Evolutionary conservation across 2,113 vertebrate genomes (phyloP).

Genomic region (Sapajus apella): DNA sequence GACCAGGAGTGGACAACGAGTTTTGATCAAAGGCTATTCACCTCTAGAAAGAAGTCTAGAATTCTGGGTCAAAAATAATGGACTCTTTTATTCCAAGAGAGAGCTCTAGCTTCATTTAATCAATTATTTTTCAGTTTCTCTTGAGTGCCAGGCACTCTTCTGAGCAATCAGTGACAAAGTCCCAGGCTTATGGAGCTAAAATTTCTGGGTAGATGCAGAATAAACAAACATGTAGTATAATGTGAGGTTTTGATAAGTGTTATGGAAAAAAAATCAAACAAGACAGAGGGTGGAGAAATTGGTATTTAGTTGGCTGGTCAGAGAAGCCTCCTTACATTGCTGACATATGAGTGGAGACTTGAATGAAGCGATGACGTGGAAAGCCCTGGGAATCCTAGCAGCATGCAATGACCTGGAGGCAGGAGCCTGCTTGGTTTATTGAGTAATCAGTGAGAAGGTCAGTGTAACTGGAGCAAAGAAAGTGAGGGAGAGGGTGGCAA

Average conservation of each 20-base stretch:
- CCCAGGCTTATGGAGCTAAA: background rate
- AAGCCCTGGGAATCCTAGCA: background rate
- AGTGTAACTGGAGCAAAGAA: background rate
- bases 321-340: background rate
- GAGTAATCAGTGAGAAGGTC: background rate
- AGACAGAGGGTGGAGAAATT: background rate
- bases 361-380: background rate
- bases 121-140: background rate
- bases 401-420: background rate
- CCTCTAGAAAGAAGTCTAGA: background rate
- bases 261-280: background rate
- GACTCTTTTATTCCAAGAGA: background rate
- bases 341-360: background rate
- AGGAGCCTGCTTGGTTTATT: background rate
- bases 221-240: background rate
- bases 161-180: background rate
- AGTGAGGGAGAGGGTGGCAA: background rate
- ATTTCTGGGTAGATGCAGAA: background rate
- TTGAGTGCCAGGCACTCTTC: background rate
- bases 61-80: background rate
- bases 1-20: background rate
- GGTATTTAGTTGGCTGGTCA: background rate
- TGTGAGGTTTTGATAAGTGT: background rate
- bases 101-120: background rate
- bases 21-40: background rate